Conservation (phyloP, 2,888 invertebrate genomes). For the Tholera decimalis region DNA sequence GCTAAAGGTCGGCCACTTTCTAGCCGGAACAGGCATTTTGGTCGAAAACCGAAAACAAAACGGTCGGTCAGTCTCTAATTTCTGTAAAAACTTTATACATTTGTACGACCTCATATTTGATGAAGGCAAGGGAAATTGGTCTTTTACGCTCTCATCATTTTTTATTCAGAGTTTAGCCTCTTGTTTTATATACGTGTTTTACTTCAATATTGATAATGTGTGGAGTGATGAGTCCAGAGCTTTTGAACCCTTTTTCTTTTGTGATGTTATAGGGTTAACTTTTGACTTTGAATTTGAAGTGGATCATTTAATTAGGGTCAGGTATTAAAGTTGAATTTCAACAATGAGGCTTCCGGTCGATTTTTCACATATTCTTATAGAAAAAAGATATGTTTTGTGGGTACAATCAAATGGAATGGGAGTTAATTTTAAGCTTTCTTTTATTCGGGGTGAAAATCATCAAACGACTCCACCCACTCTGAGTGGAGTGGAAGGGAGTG, state of each 20-base stretch:
- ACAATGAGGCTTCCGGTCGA: background rate
- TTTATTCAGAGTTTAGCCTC: constrained; percentile 32
- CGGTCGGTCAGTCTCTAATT: background rate
- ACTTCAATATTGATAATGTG: constrained; percentile 42
- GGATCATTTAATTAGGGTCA: background rate
- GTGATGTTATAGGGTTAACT: background rate
- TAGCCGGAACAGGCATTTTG: background rate
- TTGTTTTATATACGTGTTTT: constrained; percentile 31
- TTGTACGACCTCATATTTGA: constrained; percentile 47
- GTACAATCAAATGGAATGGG: too few species aligned
- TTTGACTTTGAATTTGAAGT: background rate
- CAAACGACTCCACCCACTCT: too few species aligned
- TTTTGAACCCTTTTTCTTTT: constrained; percentile 16
- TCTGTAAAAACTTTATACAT: constrained; percentile 36
- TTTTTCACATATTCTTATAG: too few species aligned
- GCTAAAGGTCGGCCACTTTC: background rate
- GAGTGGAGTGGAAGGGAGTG: too few species aligned
- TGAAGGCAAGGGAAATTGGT: constrained; percentile 61
- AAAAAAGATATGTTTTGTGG: too few species aligned
- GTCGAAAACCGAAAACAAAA: background rate
- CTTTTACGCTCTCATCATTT: constrained; percentile 56
- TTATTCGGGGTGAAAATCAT: too few species aligned
- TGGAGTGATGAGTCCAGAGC: constrained; percentile 1
- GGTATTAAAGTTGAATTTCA: background rate
- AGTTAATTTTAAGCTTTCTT: too few species aligned